These are phyloP conservation scores for Eubasilissa splendida DNA, from an alignment of 2,888 invertebrate genomes.

Conservation along the genomic window DNA sequence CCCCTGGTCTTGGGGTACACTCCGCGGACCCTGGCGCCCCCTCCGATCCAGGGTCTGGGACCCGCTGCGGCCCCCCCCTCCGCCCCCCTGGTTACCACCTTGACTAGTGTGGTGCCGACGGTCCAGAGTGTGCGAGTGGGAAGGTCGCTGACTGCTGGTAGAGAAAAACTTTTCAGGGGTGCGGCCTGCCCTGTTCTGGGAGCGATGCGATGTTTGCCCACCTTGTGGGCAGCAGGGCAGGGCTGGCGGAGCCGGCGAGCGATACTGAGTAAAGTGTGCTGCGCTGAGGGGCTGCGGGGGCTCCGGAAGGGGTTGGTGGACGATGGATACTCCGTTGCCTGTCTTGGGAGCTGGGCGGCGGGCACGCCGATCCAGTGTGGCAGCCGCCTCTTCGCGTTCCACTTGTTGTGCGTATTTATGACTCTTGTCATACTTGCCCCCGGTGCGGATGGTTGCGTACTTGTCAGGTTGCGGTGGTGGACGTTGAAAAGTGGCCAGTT, in stretches of 20 bases:
- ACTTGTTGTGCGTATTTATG: conserved; percentile 58
- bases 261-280: conserved; percentile 74
- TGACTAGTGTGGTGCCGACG: conserved; percentile 39
- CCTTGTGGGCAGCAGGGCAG: conserved; percentile 59
- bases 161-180: conserved; percentile 59
- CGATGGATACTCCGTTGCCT: conserved; percentile 63
- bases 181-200: conserved; percentile 56
- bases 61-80: conserved; percentile 30
- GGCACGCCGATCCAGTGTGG: conserved; percentile 57
- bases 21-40: conserved; percentile 17
- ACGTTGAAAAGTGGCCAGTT: conserved; percentile 53
- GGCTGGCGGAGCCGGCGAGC: conserved; percentile 64
- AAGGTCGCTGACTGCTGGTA: conserved; percentile 56
- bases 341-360: conserved; percentile 60
- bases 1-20: conserved; percentile 38
- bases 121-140: conserved; percentile 54
- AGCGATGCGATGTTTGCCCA: conserved; percentile 31
- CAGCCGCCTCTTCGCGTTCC: conserved; percentile 57
- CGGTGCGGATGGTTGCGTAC: conserved; percentile 69
- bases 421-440: conserved; percentile 57
- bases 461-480: conserved; percentile 62
- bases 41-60: conserved; percentile 21
- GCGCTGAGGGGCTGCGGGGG: conserved; percentile 63
- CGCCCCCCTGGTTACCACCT: conserved; percentile 17
- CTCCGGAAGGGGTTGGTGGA: conserved; percentile 63